A percentile compares a stretch with the other conserved stretches of the same genome.
phyloP scores from a whole-genome alignment of 37 sponge, comb jelly and placozoan species.

The Mnemiopsis leidyi region DNA sequence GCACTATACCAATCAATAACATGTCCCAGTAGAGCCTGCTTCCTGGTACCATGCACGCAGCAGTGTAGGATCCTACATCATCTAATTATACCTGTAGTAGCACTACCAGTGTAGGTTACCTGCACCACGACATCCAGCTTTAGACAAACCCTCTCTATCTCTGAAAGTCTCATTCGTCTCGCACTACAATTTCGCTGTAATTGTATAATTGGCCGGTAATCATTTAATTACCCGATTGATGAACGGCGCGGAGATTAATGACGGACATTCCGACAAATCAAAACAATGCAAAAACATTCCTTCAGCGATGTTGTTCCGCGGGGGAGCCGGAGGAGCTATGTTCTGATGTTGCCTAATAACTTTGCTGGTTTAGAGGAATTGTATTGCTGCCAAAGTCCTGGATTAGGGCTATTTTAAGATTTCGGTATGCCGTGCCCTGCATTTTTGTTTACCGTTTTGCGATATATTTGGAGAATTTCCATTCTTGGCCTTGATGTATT shows the following conservation, averaged over 20 bases:
- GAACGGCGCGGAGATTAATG: not conserved
- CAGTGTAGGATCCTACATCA: too few species aligned
- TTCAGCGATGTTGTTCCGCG: not conserved
- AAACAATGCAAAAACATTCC: not conserved
- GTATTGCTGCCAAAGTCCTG: not conserved
- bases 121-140: too few species aligned
- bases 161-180: too few species aligned
- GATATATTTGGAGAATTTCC: not conserved
- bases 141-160: too few species aligned
- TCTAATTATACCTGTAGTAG: too few species aligned
- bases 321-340: too few species aligned
- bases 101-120: too few species aligned
- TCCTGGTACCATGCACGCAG: too few species aligned
- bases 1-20: too few species aligned
- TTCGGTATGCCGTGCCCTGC: not conserved
- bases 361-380: not conserved
- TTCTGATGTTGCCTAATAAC: not conserved
- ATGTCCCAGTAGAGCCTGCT: too few species aligned
- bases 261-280: not conserved
- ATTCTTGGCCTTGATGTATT: not conserved
- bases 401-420: not conserved
- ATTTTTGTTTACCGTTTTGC: not conserved
- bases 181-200: not conserved
- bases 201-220: not conserved
- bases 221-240: not conserved